Evolutionary conservation across 2,888 invertebrate genomes (phyloP), one percentile per base, ranked within the genome.

Genomic region (Fissipunctia ypsillon): DNA sequence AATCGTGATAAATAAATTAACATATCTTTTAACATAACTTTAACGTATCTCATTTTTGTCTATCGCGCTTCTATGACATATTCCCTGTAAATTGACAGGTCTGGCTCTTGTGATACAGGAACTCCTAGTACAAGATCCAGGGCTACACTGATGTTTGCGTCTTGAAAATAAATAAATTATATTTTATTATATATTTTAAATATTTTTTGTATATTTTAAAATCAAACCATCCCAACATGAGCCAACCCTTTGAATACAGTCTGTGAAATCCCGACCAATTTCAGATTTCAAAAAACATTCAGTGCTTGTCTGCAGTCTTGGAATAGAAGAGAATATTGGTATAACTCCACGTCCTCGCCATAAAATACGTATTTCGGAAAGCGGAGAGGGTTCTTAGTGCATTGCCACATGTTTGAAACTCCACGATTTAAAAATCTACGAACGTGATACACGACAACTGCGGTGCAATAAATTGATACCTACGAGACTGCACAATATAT

Each of bases 341-440:
- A 70, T 71, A 60, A 69, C 43, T 69, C 52, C 73, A 80, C 78
- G 65, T 73, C 59, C 16, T 28, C 3, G 67, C 64, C 22, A 68
- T 66, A 72, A 75, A 75, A 82, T 66, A 82, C 52, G 57, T 59
- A 70, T 82, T 64, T 74, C 50, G 28, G 14, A 65, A 60, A 73
- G 56, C 54, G 43, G 19, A 43, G 60, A 68, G 41, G 54, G 59
- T 65, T 79, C 59, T 56, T 68, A 79, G 64, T 45, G 31, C 71
- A 57, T 66, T 73, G 63, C 69, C 76, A 76, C 70, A 65, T 76
- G 50, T 77, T 73, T 77, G 69, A 59, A 69, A 64, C 57, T 67
- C 63, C 12, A 56, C 79, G 69, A 69, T 83, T 84, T 80, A 76
- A 84, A 78, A 77, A 69, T 76, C 61, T 54, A 65, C 28, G 66